Base-by-base conservation (phyloP, 2,797 vertebrate species). In the Chelon labrosus region DNA sequence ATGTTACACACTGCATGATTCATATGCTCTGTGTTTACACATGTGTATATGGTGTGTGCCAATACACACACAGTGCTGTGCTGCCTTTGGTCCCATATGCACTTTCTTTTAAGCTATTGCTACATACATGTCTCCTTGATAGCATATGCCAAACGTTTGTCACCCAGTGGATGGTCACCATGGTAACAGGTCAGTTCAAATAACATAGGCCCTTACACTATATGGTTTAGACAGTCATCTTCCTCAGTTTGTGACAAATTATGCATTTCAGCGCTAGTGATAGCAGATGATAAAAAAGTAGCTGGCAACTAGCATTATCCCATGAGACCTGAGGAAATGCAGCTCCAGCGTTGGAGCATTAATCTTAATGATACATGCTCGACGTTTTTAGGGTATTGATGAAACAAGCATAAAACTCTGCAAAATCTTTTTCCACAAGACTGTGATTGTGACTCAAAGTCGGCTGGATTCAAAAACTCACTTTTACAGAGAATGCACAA, bases 341-440 rank as follows among this genome's bases (percentile, higher is more conserved):
- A 67, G 65, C 59, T 20, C 37, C 42, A 9, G n/a, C 6, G 10
- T 38, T 27, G 31, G 9, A 38, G 62, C 56, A 79, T 75, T 64
- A 66, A 72, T 75, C 66, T 69, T 59, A 46, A 70, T 73, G 20
- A 65, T 27, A 3, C 17, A 42, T 44, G 41, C 17, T 47, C 19
- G 41, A 19, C 3, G n/a, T 50, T 49, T 62, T 69, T 13, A 20
- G 35, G 41, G 56, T 70, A 70, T 37, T 66, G 20, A 78, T 55
- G 60, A 75, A 78, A 65, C 19, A 61, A 71, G 49, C 31, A 38
- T 3, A 31, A 47, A 67, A 35, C 10, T 22, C 20, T 20, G 22
- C n/a, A 58, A 73, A 61, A 54, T 68, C 13, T 44, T 13, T 51
- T 38, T 47, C 47, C 7, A 17, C 7, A 1, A 46, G 4, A 46